Base-by-base conservation (phyloP, 2,113 vertebrate genomes). In the Passer domesticus region DNA sequence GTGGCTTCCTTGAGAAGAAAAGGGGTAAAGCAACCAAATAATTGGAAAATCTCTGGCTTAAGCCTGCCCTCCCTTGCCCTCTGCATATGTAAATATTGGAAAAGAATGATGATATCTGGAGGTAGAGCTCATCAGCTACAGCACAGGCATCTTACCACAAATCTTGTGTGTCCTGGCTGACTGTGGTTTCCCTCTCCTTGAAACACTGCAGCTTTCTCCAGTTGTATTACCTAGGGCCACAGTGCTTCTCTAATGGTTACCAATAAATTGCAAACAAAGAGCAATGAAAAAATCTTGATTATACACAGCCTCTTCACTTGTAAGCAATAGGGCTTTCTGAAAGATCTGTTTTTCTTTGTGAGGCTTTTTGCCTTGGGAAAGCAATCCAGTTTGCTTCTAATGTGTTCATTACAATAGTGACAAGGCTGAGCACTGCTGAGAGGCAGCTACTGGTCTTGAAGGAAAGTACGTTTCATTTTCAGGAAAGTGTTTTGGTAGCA, bases 281-380 rank as follows among this genome's bases (percentile, higher is more conserved):
- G 68, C 81, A 87, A 7, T 63, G 68, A 86, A 86, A 88, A 89
- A 85, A 44, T 47, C 53, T 53, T 92, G 78, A 58, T 91, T 85
- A 55, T 77, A 77, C 50, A 28, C 59, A 77, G 67, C 43, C 37
- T 85, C 39, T 76, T 76, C n/a, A 6, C 47, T 92, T 53, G 83
- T 83, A 75, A 88, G 85, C 53, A 83, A 1, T 33, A 79, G 49
- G 39, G 80, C 73, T 87, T 82, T 81, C 73, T 94, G 82, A 94
- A 85, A 88, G 74, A 77, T 75, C 66, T 75, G 31, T 73, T 89
- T 89, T 64, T 35, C 53, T 85, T 93, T 73, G 73, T 75, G 92
- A 94, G 82, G 7, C 13, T 43, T 75, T 82, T 83, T 85, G 91
- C 92, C 90, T 85, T 77, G 55, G 95, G 91, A 87, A 95, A 80